Percentiles rank a stretch among this genome's conserved stretches.
Evolutionary conservation across 2,888 invertebrate genomes (phyloP).

Genomic region (Eilema sororculum): DNA sequence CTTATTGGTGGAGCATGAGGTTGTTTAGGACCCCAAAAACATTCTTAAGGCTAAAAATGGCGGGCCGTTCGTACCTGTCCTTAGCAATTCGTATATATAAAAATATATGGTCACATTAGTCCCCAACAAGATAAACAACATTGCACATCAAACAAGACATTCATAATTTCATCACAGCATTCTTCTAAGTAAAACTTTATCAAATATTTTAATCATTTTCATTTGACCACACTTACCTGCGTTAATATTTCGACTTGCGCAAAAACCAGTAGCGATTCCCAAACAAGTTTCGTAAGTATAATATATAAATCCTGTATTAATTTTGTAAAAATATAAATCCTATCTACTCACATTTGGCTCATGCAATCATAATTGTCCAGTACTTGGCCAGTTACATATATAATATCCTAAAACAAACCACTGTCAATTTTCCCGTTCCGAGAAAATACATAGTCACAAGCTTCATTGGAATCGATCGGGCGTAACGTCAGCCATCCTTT

Average conservation of each 20-base stretch:
- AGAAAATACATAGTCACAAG: constrained; percentile 60
- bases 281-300: constrained; percentile 47
- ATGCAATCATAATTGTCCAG: constrained; percentile 32
- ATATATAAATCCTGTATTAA: constrained; percentile 30
- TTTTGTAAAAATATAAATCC: constrained; percentile 40
- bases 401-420: constrained; percentile 47
- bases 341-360: background rate
- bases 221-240: constrained; percentile 26
- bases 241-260: constrained; percentile 10
- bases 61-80: too few relatives aligned
- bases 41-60: too few relatives aligned
- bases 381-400: constrained; percentile 35
- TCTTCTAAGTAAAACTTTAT: constrained; percentile 49
- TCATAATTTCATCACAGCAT: constrained; percentile 20
- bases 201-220: constrained; percentile 46
- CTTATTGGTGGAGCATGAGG: too few relatives aligned
- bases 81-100: background rate
- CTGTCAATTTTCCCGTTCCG: constrained; percentile 52
- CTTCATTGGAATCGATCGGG: constrained; percentile 71
- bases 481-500: constrained; percentile 66
- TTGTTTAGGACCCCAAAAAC: too few relatives aligned
- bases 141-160: constrained; percentile 14
- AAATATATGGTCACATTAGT: constrained; percentile 5
- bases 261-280: constrained; percentile 46
- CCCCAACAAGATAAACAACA: constrained; percentile 6